Evolutionary conservation across 2,888 invertebrate species (phyloP), one percentile per base, ranked within the genome.

Genomic region (Euproctis similis): DNA sequence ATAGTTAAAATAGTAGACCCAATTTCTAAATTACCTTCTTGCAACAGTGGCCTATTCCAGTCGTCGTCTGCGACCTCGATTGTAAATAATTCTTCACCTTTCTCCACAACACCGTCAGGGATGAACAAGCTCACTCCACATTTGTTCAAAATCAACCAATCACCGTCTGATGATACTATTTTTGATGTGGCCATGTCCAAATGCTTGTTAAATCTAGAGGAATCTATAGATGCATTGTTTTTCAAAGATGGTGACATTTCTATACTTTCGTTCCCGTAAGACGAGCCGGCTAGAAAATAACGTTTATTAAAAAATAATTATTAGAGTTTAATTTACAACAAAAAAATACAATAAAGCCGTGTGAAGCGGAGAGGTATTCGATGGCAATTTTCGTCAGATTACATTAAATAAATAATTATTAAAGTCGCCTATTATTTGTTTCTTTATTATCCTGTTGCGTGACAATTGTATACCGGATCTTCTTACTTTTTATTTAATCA

Each of bases 51-150:
- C 56, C 94, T 87, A 68, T 94, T 95, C 75, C 93, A 92, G 64
- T 96, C 95, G 61, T 97, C 96, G 59, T 95, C 92, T 27, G 95
- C 89, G 31, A 97, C 92, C 42, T 95, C 94, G 40, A 97, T 80
- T 49, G 94, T 95, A 36, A 98, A 88, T 61, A 96, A 90, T 64
- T 94, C 94, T 34, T 91, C 88, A 7, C 91, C 90, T 53, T 92
- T 90, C 10, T 91, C 90, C n/a, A 98, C 87, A 0, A 96, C 92
- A 42, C 94, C 93, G 68, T 97, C 95, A 24, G 97, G 96, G 28
- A 97, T 88, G 13, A 92, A 92, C 49, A 97, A 82, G 59, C 92
- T 90, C 25, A 96, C 92, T 22, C 93, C 93, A 42, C 92, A 90
- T 58, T 91, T 91, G 31, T 91, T 90, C 26, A 95, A 66, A 67